A percentile compares a stretch with the other conserved stretches of the same genome.
Evolutionary conservation across 2,888 invertebrate species (phyloP).

Genomic region (Polietes domitor): DNA sequence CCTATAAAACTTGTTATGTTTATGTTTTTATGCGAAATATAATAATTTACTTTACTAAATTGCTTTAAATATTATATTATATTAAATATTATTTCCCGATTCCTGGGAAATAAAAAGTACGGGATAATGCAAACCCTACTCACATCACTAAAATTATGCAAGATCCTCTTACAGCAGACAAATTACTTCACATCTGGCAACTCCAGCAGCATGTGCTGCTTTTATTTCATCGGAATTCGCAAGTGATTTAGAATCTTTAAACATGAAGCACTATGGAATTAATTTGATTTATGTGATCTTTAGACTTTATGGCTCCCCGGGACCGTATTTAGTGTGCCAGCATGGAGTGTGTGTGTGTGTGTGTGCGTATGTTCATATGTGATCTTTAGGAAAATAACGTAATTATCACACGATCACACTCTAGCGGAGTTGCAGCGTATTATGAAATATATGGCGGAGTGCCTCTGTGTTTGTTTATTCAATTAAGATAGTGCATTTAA

Average conservation of each 20-base stretch:
- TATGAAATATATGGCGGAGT: too few species aligned
- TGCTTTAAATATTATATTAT: too few species aligned
- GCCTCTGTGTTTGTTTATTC: too few species aligned
- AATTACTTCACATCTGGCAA: not conserved
- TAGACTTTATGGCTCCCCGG: not conserved
- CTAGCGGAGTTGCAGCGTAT: slow-evolving; percentile 25
- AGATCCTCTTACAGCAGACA: too few species aligned
- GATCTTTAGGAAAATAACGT: slow-evolving; percentile 52
- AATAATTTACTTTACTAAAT: too few species aligned
- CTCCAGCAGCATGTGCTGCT: too few species aligned
- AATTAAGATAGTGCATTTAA: slow-evolving; percentile 29
- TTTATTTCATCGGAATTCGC: slow-evolving; percentile 49
- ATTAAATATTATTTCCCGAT: too few species aligned
- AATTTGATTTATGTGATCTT: slow-evolving; percentile 63
- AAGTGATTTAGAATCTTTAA: slow-evolving; percentile 62
- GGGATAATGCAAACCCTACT: too few species aligned
- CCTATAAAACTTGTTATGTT: too few species aligned
- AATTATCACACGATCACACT: slow-evolving; percentile 57
- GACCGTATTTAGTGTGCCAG: slow-evolving; percentile 22
- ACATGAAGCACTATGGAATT: slow-evolving; percentile 49
- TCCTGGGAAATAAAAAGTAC: too few species aligned
- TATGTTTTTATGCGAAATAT: too few species aligned
- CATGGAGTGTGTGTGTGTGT: not conserved
- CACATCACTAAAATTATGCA: too few species aligned
- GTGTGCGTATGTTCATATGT: not conserved